phyloP scores from a whole-genome alignment of 2,797 vertebrate genomes.

The Xiphorhynchus erythropygius region DNA sequence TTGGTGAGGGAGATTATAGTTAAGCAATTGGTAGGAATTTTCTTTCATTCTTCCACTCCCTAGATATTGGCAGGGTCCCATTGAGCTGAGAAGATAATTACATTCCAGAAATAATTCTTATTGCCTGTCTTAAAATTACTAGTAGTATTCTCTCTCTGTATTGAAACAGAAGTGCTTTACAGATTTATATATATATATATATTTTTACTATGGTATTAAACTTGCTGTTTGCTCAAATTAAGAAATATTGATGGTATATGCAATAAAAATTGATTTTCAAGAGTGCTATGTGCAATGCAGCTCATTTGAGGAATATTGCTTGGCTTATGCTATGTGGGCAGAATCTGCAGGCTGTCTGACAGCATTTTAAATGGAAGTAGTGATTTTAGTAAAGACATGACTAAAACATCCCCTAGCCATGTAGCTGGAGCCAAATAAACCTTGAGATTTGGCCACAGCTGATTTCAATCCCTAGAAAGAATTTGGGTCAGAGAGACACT shows the following conservation, averaged over 20 bases:
- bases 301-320: not conserved
- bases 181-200: not conserved
- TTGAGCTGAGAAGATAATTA: not conserved
- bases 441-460: not conserved
- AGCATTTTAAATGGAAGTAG: constrained; percentile 7
- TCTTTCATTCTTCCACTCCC: not conserved
- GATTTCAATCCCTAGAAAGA: constrained; percentile 38
- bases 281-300: not conserved
- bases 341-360: not conserved
- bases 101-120: not conserved
- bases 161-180: not conserved
- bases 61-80: not conserved
- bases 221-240: not conserved
- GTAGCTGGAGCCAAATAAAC: constrained; percentile 25
- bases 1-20: not conserved
- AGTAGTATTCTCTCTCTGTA: not conserved
- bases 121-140: not conserved
- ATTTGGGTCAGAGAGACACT: not conserved
- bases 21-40: not conserved
- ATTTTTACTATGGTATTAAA: not conserved
- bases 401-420: constrained; percentile 26
- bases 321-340: not conserved
- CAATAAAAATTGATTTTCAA: not conserved
- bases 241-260: not conserved
- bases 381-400: constrained; percentile 4